A percentile compares a stretch with the other conserved stretches of the same genome.
Conservation (phyloP, 1,140 invertebrate genomes). For the Heliconius nattereri region DNA sequence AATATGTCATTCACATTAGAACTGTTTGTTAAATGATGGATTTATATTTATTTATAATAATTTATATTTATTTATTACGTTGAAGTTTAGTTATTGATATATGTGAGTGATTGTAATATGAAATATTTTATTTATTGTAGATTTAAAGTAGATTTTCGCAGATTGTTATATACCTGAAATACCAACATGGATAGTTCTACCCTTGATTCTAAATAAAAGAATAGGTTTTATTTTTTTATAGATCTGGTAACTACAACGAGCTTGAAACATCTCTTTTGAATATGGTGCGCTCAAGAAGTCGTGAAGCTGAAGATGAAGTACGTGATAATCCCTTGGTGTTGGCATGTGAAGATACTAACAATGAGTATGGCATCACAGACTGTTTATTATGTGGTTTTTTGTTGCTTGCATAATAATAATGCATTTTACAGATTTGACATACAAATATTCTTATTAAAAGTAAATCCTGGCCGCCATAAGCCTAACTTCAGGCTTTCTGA, state of each 20-base stretch:
- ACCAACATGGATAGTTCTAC: no score
- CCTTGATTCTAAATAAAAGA: no score
- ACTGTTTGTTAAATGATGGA: background rate
- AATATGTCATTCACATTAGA: background rate
- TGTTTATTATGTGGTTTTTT: no score
- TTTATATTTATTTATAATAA: background rate
- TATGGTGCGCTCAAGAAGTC: conserved; percentile 65
- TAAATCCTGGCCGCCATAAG: no score
- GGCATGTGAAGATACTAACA: conserved; percentile 44
- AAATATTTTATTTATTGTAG: background rate
- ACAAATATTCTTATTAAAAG: no score
- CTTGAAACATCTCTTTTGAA: conserved; percentile 62
- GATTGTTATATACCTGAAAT: no score
- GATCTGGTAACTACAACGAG: conserved; percentile 44
- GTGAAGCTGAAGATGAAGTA: conserved; percentile 55
- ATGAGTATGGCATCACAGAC: conserved; percentile 34
- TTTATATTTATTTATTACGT: background rate
- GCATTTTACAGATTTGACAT: no score
- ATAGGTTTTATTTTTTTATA: conserved; percentile 12
- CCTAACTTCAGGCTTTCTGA: no score
- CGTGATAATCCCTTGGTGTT: conserved; percentile 54
- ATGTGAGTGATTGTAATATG: background rate
- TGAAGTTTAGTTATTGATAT: background rate
- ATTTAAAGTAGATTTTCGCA: no score
- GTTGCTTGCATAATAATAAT: background rate